Percentiles rank a stretch among this genome's conserved stretches.
phyloP scores from a whole-genome alignment of 1,140 invertebrate species.

The Drosophila insularis region DNA sequence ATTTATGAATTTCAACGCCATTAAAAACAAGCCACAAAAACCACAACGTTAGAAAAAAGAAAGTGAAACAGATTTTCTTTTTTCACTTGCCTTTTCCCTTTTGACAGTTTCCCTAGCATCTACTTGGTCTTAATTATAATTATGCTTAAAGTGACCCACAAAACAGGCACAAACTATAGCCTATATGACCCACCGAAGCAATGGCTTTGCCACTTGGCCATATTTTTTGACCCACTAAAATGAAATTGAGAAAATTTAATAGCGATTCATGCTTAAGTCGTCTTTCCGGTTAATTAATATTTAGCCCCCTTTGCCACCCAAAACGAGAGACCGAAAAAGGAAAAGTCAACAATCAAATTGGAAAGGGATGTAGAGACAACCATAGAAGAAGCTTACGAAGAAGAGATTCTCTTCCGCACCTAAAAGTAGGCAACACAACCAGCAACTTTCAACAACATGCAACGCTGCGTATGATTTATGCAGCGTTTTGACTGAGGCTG shows the following conservation, averaged over 20 bases:
- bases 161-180: conserved; percentile 12
- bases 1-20: conserved; percentile 37
- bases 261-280: background rate
- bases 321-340: conserved; percentile 23
- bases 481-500: conserved; percentile 58
- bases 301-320: conserved; percentile 32
- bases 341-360: conserved; percentile 30
- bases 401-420: conserved; percentile 24
- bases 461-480: conserved; percentile 71
- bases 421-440: conserved; percentile 44
- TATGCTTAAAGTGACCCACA: conserved; percentile 53
- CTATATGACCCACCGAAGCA: background rate
- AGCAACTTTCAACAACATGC: conserved; percentile 26
- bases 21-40: conserved; percentile 18
- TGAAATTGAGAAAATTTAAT: conserved; percentile 28
- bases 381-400: background rate
- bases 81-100: background rate
- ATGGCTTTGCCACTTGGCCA: background rate
- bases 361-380: conserved; percentile 1
- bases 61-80: background rate
- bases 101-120: background rate
- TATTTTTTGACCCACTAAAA: conserved; percentile 60
- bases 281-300: conserved; percentile 62
- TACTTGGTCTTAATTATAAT: conserved; percentile 50
- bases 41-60: conserved; percentile 10